Evolutionary conservation across 2,797 vertebrate genomes (phyloP).

Genomic region (Arrhamphus sclerolepis): DNA sequence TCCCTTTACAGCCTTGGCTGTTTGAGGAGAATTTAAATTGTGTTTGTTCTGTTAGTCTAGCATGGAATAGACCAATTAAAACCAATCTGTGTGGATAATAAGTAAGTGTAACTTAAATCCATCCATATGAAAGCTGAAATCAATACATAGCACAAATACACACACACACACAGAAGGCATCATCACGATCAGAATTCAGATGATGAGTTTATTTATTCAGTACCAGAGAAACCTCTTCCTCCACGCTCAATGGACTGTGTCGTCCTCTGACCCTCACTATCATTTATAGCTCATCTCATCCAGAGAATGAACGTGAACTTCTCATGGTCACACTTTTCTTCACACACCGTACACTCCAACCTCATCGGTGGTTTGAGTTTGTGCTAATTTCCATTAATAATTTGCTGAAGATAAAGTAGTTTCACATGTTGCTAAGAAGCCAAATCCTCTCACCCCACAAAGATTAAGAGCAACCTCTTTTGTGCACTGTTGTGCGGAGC

Average conservation of each 20-base stretch:
- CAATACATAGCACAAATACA: not conserved
- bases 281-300: slow-evolving; percentile 18
- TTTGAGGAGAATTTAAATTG: not conserved
- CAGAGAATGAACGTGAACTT: slow-evolving; percentile 9
- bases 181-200: not conserved
- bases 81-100: not conserved
- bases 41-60: not conserved
- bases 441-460: slow-evolving; percentile 67
- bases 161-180: not conserved
- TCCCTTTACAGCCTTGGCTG: not conserved
- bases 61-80: not conserved
- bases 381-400: slow-evolving; percentile 68
- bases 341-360: slow-evolving; percentile 4
- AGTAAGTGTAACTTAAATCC: not conserved
- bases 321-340: slow-evolving; percentile 12
- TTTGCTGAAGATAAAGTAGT: slow-evolving; percentile 66
- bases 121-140: not conserved
- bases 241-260: not conserved
- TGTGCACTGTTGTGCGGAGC: slow-evolving; percentile 66
- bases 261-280: slow-evolving; percentile 26
- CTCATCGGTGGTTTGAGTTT: slow-evolving; percentile 19
- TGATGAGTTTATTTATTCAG: slow-evolving; percentile 18
- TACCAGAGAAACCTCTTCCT: slow-evolving; percentile 15
- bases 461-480: slow-evolving; percentile 74
- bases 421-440: slow-evolving; percentile 65